Percentiles rank a stretch among this genome's conserved stretches.
These are phyloP conservation scores for Drosophila buzzatii DNA, from an alignment of 2,888 invertebrate genomes.

Conservation along the genomic window DNA sequence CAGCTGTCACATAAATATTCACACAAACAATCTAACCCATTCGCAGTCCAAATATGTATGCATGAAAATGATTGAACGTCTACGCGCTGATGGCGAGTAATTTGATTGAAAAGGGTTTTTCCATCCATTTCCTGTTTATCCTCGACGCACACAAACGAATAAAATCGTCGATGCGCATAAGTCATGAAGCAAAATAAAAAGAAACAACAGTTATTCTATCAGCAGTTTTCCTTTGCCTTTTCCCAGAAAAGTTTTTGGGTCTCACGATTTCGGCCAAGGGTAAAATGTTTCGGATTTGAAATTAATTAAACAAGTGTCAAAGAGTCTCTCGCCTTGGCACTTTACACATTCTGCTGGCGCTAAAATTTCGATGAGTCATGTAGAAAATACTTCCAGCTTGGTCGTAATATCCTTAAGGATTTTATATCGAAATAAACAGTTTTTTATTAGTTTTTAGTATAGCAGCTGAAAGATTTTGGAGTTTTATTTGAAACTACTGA, in stretches of 20 bases:
- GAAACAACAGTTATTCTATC: conserved; percentile 21
- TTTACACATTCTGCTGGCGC: neutral
- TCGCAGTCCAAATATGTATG: neutral
- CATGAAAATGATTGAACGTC: conserved; percentile 59
- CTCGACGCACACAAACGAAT: conserved; percentile 52
- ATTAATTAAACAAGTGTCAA: conserved; percentile 49
- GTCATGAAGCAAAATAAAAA: conserved; percentile 21
- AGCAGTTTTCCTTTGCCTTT: conserved; percentile 9
- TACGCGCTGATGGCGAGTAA: conserved; percentile 43
- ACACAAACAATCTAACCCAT: neutral
- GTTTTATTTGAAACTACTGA: too few relatives aligned
- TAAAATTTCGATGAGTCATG: conserved; percentile 1
- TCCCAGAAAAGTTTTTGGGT: conserved; percentile 18
- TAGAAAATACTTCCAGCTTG: neutral
- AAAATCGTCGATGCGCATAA: conserved; percentile 61
- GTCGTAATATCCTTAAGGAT: neutral
- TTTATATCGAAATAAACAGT: neutral
- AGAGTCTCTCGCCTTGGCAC: neutral
- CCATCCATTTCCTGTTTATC: conserved; percentile 7
- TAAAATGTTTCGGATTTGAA: conserved; percentile 25
- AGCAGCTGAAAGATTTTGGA: too few relatives aligned
- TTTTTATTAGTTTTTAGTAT: neutral
- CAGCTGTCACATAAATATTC: neutral
- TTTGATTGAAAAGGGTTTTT: conserved; percentile 75
- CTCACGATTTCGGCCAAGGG: conserved; percentile 2